Base-by-base conservation (phyloP, 2,797 vertebrate species). In the Girardinus metallicus region DNA sequence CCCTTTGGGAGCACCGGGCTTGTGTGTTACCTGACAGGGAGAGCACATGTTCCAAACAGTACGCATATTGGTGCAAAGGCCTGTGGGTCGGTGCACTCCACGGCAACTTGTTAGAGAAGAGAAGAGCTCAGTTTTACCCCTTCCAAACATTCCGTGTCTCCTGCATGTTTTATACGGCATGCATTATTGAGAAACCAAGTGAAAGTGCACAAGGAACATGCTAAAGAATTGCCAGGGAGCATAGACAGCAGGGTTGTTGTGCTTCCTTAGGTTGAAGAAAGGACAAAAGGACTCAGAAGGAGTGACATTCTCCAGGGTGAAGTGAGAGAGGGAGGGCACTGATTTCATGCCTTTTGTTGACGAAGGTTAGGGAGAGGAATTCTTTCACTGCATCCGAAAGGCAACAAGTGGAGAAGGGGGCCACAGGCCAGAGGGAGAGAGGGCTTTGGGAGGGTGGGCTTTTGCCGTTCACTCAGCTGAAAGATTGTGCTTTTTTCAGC, bases 401-500 rank as follows among this genome's bases (percentile, higher is more conserved):
- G 96, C 96, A 97, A 97, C 97, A 97, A 97, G 97, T 97, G 96
- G 97, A 95, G 96, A 95, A 87, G 68, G 92, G 94, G 96, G 95
- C 94, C 89, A 89, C 88, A 85, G 94, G 92, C 92, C 86, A 91
- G 91, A 95, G 91, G 88, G 88, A 93, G 90, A 93, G 95, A 94
- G 95, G 92, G 75, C 15, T 10, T 64, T 94, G 89, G 83, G 68
- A 43, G 68, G 68, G 68, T 3, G 60, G 94, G 94, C 96, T 96
- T 97, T 97, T 96, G 96, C 97, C 95, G 96, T 95, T 96, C 97
- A 96, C 94, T 96, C 97, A 96, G 96, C 97, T 97, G 97, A 97
- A 96, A 97, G 97, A 97, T 95, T 97, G 96, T 41, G 95, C 97
- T 96, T 96, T 62, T 92, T 91, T 92, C 91, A 91, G 86, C 89